Conservation (phyloP, 1,140 invertebrate species). For the Drosophila pallidifrons region DNA sequence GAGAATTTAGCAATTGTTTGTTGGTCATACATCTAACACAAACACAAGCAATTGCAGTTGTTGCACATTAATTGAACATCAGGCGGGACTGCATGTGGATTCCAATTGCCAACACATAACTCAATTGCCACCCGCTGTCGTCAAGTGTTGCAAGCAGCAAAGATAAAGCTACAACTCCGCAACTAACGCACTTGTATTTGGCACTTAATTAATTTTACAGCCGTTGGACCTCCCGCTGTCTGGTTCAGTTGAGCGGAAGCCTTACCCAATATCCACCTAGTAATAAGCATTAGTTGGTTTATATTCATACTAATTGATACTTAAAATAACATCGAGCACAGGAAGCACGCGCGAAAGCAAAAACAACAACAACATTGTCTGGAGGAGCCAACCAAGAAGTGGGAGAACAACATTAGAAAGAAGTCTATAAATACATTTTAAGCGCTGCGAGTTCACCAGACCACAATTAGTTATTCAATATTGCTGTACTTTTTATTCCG, state of each 20-base stretch:
- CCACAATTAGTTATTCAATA: background rate
- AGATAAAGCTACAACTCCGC: constrained; percentile 31
- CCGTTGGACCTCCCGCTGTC: constrained; percentile 34
- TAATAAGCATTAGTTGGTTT: constrained; percentile 19
- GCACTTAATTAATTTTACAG: constrained; percentile 73
- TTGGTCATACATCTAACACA: constrained; percentile 25
- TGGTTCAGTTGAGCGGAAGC: constrained; percentile 4
- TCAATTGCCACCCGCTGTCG: constrained; percentile 64
- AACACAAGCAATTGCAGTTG: constrained; percentile 36
- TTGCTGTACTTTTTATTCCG: background rate
- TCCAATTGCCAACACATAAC: constrained; percentile 56
- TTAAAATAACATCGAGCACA: constrained; percentile 27
- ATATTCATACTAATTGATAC: constrained; percentile 41
- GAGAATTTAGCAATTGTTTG: background rate
- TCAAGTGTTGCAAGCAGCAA: constrained; percentile 26
- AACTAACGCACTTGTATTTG: constrained; percentile 39
- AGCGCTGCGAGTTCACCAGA: background rate
- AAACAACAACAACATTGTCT: constrained; percentile 3
- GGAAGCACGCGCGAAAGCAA: constrained; percentile 26
- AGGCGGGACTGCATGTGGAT: constrained; percentile 41
- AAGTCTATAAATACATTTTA: constrained; percentile 4
- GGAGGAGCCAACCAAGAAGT: background rate
- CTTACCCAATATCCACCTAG: constrained; percentile 40
- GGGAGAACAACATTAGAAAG: constrained; percentile 1
- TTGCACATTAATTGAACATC: constrained; percentile 18